These are phyloP conservation scores for Drosophila nannoptera DNA, from an alignment of 1,140 invertebrate species.

Conservation along the genomic window DNA sequence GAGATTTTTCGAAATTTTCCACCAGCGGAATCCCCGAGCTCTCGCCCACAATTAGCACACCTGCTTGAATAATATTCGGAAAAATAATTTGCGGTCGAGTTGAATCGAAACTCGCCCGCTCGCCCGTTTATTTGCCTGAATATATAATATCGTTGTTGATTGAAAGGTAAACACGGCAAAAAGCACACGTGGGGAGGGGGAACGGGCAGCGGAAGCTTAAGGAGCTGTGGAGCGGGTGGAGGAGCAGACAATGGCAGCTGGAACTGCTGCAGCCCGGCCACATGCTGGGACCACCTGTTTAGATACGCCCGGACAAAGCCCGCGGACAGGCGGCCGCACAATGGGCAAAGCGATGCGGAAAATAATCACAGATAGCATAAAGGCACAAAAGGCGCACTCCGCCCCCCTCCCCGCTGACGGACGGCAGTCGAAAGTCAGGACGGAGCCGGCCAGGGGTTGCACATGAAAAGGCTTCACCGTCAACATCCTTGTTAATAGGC, in stretches of 20 bases:
- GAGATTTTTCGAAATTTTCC: too few relatives aligned
- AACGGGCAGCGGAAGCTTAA: neutral
- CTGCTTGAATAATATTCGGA: constrained; percentile 39
- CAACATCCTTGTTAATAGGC: constrained; percentile 66
- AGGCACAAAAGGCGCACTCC: constrained; percentile 54
- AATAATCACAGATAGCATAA: constrained; percentile 77
- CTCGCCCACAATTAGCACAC: constrained; percentile 35
- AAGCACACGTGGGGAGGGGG: constrained; percentile 4
- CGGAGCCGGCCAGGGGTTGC: constrained; percentile 22
- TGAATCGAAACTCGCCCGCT: constrained; percentile 33
- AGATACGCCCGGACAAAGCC: constrained; percentile 63
- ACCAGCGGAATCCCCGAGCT: too few relatives aligned
- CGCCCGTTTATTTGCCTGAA: constrained; percentile 42
- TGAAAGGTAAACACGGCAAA: constrained; percentile 70
- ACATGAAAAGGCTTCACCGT: constrained; percentile 58
- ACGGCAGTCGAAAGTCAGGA: constrained; percentile 14
- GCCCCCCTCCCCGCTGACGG: constrained; percentile 2
- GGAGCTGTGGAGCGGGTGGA: neutral
- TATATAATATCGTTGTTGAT: constrained; percentile 64
- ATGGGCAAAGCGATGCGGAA: constrained; percentile 73
- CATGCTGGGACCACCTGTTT: constrained; percentile 76
- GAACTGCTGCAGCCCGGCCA: constrained; percentile 45
- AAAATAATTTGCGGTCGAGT: constrained; percentile 68
- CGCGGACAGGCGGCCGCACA: constrained; percentile 47
- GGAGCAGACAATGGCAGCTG: constrained; percentile 41